Conservation (phyloP, 2,113 vertebrate genomes). For the Aegithalos caudatus region DNA sequence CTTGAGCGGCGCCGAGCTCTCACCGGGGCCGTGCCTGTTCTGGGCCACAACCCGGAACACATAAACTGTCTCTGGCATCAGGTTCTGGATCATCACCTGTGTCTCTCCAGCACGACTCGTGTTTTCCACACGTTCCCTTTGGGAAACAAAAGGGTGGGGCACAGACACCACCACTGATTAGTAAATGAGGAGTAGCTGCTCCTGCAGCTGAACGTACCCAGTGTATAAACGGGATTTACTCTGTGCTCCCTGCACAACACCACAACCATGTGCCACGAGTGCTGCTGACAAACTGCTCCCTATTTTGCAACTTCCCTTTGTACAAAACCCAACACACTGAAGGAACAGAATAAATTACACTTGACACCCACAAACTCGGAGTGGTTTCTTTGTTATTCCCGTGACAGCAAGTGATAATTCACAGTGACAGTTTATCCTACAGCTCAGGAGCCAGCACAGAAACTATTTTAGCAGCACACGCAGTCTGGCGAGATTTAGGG, state of each 20-base stretch:
- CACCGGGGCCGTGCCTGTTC: constrained; percentile 88
- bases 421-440: background rate
- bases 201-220: background rate
- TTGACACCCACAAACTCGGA: background rate
- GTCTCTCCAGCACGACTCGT: constrained; percentile 90
- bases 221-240: background rate
- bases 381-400: background rate
- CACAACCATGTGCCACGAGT: background rate
- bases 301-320: background rate
- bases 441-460: background rate
- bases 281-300: background rate
- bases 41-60: constrained; percentile 90
- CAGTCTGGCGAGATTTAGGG: background rate
- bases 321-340: rapidly evolving
- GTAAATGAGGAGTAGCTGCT: background rate
- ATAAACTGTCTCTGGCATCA: constrained; percentile 94
- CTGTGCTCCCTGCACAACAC: background rate
- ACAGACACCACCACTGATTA: background rate
- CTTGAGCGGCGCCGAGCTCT: constrained; percentile 84
- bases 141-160: constrained; percentile 13
- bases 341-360: background rate
- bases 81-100: constrained; percentile 93
- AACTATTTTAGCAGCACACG: background rate
- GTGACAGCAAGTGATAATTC: background rate
- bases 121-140: constrained; percentile 91